Evolutionary conservation across 37 sponge, comb jelly and placozoan genomes (phyloP).

Genomic region (Chondrilla cf. caribensis): DNA sequence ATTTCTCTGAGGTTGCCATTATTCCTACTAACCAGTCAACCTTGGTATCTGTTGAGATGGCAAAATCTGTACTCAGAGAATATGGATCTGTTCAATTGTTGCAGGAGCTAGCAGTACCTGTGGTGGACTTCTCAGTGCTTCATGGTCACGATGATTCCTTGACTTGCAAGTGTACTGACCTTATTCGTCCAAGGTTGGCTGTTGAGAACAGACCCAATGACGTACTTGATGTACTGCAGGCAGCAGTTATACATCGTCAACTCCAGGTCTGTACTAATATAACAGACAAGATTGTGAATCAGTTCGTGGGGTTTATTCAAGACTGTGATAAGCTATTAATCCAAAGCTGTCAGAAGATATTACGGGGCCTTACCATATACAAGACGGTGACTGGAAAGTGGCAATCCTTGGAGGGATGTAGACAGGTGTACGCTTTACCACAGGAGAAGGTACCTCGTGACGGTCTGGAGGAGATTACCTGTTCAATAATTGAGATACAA

Average conservation of each 20-base stretch:
- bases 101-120: neutral
- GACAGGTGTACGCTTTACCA: neutral
- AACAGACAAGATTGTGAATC: neutral
- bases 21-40: constrained; percentile 24
- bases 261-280: neutral
- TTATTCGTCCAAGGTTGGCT: neutral
- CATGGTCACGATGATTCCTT: neutral
- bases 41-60: neutral
- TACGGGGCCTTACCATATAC: neutral
- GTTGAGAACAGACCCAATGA: neutral
- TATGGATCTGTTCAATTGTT: constrained; percentile 2
- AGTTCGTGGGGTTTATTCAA: neutral
- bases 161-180: too few relatives aligned
- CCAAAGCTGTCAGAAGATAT: too few relatives aligned
- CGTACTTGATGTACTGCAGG: neutral
- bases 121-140: neutral
- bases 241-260: neutral
- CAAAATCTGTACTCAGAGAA: constrained; percentile 11
- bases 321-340: neutral
- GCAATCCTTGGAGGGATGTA: neutral
- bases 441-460: neutral
- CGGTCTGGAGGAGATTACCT: neutral
- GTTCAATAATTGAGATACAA: neutral
- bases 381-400: neutral
- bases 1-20: neutral